phyloP scores from a whole-genome alignment of 2,888 invertebrate genomes.

The Xanthia icteritia region DNA sequence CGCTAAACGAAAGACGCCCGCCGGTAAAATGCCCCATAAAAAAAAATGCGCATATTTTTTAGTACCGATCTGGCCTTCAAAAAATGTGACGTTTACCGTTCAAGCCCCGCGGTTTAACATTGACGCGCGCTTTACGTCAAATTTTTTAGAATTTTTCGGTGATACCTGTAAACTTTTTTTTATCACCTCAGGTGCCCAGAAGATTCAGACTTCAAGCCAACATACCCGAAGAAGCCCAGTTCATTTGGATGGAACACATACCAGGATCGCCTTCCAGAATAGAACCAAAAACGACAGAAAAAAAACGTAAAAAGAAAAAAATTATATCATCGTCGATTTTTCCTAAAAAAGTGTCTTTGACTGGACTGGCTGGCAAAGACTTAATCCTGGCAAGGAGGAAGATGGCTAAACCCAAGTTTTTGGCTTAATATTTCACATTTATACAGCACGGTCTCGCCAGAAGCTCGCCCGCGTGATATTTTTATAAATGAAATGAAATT shows the following conservation, averaged over 20 bases:
- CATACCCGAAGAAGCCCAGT: constrained; percentile 72
- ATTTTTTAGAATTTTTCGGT: too few species aligned
- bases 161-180: too few species aligned
- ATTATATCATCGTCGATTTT: constrained; percentile 64
- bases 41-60: too few species aligned
- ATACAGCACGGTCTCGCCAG: not conserved
- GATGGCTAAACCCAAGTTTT: constrained; percentile 78
- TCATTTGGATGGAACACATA: constrained; percentile 80
- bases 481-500: too few species aligned
- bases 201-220: constrained; percentile 74
- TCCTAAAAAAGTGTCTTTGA: constrained; percentile 69
- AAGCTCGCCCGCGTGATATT: too few species aligned
- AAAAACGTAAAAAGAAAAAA: constrained; percentile 33
- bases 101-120: too few species aligned
- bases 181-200: constrained; percentile 71
- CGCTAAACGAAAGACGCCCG: too few species aligned
- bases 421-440: constrained; percentile 44
- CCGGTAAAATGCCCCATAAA: too few species aligned
- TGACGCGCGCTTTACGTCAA: too few species aligned
- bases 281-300: constrained; percentile 2
- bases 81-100: too few species aligned
- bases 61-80: too few species aligned
- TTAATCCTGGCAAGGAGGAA: constrained; percentile 78
- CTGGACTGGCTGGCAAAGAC: constrained; percentile 73
- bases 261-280: constrained; percentile 34